phyloP scores from a whole-genome alignment of 2,797 vertebrate genomes.

The Crypturellus tataupa region DNA sequence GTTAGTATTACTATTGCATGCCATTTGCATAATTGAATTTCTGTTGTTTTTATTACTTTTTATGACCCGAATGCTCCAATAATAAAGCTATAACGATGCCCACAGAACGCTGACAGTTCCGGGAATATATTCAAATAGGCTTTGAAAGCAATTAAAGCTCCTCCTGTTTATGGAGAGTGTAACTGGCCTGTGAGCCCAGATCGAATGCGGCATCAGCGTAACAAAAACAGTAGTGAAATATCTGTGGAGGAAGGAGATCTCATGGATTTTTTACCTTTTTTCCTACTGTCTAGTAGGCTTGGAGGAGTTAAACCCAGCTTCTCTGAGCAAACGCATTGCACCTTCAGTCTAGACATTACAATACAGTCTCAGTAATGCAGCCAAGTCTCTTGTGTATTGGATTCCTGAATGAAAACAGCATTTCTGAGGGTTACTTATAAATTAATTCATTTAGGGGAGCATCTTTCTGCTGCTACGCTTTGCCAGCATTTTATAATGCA shows the following conservation, averaged over 20 bases:
- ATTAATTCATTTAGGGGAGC: rapidly evolving
- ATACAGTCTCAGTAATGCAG: not conserved
- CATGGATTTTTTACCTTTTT: not conserved
- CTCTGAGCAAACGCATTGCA: not conserved
- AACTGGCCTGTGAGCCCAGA: not conserved
- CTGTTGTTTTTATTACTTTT: not conserved
- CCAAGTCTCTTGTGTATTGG: not conserved
- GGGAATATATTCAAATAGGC: slow-evolving; percentile 14
- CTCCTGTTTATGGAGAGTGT: not conserved
- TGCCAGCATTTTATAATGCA: not conserved
- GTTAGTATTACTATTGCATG: not conserved
- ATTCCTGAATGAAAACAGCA: no score
- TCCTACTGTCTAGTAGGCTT: not conserved
- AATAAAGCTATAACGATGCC: not conserved
- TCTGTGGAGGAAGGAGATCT: not conserved
- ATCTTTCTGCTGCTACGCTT: not conserved
- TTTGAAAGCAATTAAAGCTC: not conserved
- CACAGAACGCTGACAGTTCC: not conserved
- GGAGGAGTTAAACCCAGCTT: not conserved
- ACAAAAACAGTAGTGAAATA: not conserved
- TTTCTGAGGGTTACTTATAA: not conserved
- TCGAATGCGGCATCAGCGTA: not conserved
- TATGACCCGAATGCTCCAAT: not conserved
- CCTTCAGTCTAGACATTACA: rapidly evolving
- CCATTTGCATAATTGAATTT: slow-evolving; percentile 4